Evolutionary conservation across 2,797 vertebrate species (phyloP).

Genomic region (Todus mexicanus): DNA sequence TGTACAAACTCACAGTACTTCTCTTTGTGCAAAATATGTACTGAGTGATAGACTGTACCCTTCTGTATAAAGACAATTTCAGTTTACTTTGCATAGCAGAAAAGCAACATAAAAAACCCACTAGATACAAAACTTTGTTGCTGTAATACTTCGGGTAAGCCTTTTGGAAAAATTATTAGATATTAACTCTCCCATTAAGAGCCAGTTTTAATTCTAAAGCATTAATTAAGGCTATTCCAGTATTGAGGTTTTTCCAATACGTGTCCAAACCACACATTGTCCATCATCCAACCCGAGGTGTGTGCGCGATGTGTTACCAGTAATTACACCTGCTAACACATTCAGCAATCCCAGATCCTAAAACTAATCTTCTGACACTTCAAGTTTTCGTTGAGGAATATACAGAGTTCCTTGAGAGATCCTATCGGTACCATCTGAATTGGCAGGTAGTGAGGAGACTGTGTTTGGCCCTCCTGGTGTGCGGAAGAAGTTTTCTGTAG

Average conservation of each 20-base stretch:
- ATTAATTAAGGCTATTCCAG: conserved; percentile 26
- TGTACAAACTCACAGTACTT: conserved; percentile 66
- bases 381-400: conserved; percentile 89
- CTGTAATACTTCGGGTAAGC: conserved; percentile 7
- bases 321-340: not conserved
- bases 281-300: not conserved
- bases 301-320: not conserved
- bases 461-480: conserved; percentile 77
- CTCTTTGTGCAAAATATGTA: conserved; percentile 66
- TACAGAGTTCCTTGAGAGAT: conserved; percentile 71
- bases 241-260: not conserved
- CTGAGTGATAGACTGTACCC: conserved; percentile 17
- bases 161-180: not conserved
- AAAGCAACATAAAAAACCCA: not conserved
- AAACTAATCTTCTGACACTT: conserved; percentile 80
- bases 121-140: not conserved
- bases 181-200: not conserved
- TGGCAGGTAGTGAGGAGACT: conserved; percentile 67
- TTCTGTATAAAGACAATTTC: conserved; percentile 42
- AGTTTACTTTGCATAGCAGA: conserved; percentile 59
- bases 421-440: conserved; percentile 56
- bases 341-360: not conserved
- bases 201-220: conserved; percentile 1
- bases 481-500: conserved; percentile 86
- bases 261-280: not conserved